Evolutionary conservation across 2,113 vertebrate species (phyloP), one percentile per base, ranked within the genome.

Genomic region (Ageneiosus marmoratus): DNA sequence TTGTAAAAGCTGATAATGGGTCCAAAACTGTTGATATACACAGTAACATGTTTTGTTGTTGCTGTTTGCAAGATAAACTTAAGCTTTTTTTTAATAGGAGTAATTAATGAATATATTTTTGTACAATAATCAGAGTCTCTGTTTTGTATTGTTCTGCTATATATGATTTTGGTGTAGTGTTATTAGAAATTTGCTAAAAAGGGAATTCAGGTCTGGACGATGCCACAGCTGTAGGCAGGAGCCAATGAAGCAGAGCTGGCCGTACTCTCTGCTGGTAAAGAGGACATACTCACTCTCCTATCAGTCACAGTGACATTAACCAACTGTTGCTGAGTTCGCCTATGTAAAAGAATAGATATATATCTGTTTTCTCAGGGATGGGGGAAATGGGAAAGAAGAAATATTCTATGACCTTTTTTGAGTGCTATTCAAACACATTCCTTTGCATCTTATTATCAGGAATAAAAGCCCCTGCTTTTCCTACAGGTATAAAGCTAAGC

Each of bases 81-180:
- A 1, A 27, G 15, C 22, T 8, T 7, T 2, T 72, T 70, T 70
- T 41, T 22, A 12, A 12, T 74, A 62, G 18, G 13, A 12, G 18
- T 22, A 46, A 82, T 32, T 50, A 27, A 58, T 74, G 53, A 29
- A 8, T 27, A 15, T 48, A 11, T 51, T 67, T 70, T 37, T 29
- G n/a, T 12, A 3, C 67, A 60, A 55, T 37, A 74, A 60, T 76
- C 29, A 24, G 12, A 46, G 18, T 56, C 37, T 63, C 3, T 53
- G 41, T 76, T 13, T 75, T 67, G 69, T 27, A 15, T 75, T 81
- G 11, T 73, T 81, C 62, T 69, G 7, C 4, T 10, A 22, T 67
- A 3, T 22, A 37, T 5, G 32, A 65, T 34, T 65, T 65, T 32
- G 12, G 15, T 65, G 29, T 34, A 34, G 27, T 29, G 16, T 67